Base-by-base conservation (phyloP, 2,113 vertebrate species). In the Speoplatyrhinus poulsoni region DNA sequence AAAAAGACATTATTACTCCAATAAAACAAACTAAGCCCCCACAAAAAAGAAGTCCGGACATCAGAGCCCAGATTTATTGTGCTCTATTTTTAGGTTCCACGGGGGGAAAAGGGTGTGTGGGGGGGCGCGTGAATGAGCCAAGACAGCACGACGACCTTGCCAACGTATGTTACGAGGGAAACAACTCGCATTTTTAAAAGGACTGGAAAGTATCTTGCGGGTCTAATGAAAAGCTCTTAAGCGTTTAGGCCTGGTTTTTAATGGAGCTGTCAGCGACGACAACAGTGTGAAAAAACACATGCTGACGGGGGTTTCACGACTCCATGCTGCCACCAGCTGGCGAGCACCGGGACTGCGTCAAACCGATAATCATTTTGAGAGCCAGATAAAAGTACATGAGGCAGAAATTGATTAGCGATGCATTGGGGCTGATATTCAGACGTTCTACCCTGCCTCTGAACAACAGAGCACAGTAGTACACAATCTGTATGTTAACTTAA, bases 281-380 rank as follows among this genome's bases (percentile, higher is more conserved):
- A 72, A 17, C 9, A 33, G 11, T 8, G 72, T 75, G 72, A 48
- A 70, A 81, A 64, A 64, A 70, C 75, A 85, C 73, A 72, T 36
- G 56, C 74, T 65, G 66, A 69, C 41, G 15, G 8, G 8, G 63
- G 67, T 75, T 66, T 26, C 33, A 65, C 82, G 82, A 85, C 77
- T 85, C 85, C 72, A 77, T 79, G 65, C 85, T 88, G 85, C 88
- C 93, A 88, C 86, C 89, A 60, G 67, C 80, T 93, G 93, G 87
- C 59, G 16, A 49, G 13, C 15, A 64, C 0, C 6, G 46, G 60
- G 36, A 6, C 7, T 41, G 36, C 36, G 36, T 41, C 36, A 69
- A 48, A 88, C 55, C 89, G 73, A 85, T 19, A n/a, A 16, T 7
- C 54, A 16, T 56, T 9, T 6, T 41, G 36, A 41, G 36, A 41